Evolutionary conservation across 2,888 invertebrate species (phyloP).

Genomic region (Eristalis arbustorum): DNA sequence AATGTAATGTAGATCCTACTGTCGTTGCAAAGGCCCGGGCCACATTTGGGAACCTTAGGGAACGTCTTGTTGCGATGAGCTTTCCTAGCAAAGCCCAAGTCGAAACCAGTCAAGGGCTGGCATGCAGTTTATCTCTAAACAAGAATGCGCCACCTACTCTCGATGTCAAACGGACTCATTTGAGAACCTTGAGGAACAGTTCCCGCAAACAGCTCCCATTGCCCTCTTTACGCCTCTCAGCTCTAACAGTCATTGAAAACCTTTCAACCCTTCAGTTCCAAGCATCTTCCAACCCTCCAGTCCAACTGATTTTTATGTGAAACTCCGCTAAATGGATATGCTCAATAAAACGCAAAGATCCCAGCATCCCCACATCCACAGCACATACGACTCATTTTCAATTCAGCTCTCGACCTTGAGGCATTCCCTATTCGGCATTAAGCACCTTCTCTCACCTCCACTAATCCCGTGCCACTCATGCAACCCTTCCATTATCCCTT

Average conservation of each 20-base stretch:
- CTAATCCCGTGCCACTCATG: not conserved
- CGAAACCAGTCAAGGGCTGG: no score
- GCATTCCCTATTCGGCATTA: not conserved
- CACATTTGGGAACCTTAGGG: not conserved
- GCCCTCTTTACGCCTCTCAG: not conserved
- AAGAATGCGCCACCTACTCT: not conserved
- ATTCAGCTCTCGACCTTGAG: not conserved
- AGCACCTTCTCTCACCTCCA: not conserved
- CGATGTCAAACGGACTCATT: not conserved
- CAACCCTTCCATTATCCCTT: not conserved
- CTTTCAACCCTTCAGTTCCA: not conserved
- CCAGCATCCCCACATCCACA: not conserved
- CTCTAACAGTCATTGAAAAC: not conserved
- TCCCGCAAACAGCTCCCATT: no score
- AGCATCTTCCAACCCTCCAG: not conserved
- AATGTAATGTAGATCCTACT: no score
- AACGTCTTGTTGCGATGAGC: not conserved
- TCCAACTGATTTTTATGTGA: not conserved
- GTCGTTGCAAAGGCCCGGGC: not conserved
- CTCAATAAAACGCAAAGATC: not conserved
- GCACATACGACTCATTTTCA: not conserved
- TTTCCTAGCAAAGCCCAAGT: not conserved
- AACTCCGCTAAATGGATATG: not conserved
- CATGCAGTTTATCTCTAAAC: not conserved
- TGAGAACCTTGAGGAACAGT: not conserved